Conservation (phyloP, 2,888 invertebrate genomes). For the Meandrusa payeni region DNA sequence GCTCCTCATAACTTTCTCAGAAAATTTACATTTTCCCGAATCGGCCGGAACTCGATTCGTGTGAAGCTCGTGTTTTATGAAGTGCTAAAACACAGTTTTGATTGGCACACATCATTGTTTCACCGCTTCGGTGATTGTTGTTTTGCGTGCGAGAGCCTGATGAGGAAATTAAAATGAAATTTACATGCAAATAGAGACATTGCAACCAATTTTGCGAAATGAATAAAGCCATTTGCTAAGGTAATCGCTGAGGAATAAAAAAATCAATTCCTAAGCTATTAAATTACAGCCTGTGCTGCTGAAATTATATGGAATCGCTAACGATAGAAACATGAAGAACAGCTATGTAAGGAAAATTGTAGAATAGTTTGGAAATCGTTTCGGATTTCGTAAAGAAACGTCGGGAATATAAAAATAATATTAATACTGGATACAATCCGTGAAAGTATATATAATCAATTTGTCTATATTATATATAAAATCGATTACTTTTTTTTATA, state of each 20-base stretch:
- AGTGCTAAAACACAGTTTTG: conserved; percentile 65
- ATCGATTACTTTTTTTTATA: too few species aligned
- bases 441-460: too few species aligned
- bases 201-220: conserved; percentile 18
- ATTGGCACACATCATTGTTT: conserved; percentile 57
- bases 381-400: too few species aligned
- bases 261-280: too few species aligned
- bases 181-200: conserved; percentile 34
- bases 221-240: conserved; percentile 21
- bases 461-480: too few species aligned
- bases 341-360: too few species aligned
- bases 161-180: conserved; percentile 61
- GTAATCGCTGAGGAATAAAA: background rate
- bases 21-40: conserved; percentile 39
- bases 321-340: too few species aligned
- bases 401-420: too few species aligned
- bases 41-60: conserved; percentile 6
- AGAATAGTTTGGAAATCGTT: too few species aligned
- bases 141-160: conserved; percentile 67
- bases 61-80: conserved; percentile 49
- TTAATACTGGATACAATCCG: too few species aligned
- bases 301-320: too few species aligned
- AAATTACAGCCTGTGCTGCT: too few species aligned
- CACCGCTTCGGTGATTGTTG: conserved; percentile 51
- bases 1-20: conserved; percentile 27